Base-by-base conservation (phyloP, 2,797 vertebrate genomes). In the Rhabdomys pumilio region DNA sequence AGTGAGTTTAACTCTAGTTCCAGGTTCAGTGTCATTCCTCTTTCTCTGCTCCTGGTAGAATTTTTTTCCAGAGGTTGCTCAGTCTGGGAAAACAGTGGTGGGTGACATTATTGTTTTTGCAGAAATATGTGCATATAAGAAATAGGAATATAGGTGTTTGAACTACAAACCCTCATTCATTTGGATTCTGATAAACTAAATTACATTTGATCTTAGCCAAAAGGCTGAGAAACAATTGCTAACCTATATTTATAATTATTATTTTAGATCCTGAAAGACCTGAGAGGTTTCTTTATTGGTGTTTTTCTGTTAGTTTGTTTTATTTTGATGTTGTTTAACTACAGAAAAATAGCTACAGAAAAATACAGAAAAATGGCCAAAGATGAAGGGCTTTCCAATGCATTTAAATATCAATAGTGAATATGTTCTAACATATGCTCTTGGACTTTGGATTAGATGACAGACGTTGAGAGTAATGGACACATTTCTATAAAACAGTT, bases 401-500 rank as follows among this genome's bases (percentile, higher is more conserved):
- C 67, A 79, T 63, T 95, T 87, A 79, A 75, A 26, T 92, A 92
- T 82, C 81, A 89, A 19, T 0, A 80, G 6, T 53, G 53, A 65
- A 55, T 86, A 82, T 86, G 34, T 89, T 95, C 89, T 93, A 80
- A 95, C 63, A 65, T 34, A 53, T 20, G 15, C 6, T 86, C 94
- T 91, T 90, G 67, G 63, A 82, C 89, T 95, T 96, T 38, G 82
- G 53, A 41, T 94, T 47, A 86, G 95, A 96, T 89, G 31, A 73
- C 50, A 84, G 50, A 31, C 17, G 31, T 14, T 90, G 69, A 94
- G 34, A 86, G 29, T 76, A 86, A 83, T 6, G 44, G 26, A n/a
- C 61, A 6, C 29, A 47, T 93, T 94, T 94, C 17, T 82, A 94
- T 87, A 90, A 94, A 82, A 94, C n/a, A 79, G 13, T 73, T 94